A percentile compares a stretch with the other conserved stretches of the same genome.
Evolutionary conservation across 2,888 invertebrate species (phyloP).

Genomic region (Deilephila elpenor): DNA sequence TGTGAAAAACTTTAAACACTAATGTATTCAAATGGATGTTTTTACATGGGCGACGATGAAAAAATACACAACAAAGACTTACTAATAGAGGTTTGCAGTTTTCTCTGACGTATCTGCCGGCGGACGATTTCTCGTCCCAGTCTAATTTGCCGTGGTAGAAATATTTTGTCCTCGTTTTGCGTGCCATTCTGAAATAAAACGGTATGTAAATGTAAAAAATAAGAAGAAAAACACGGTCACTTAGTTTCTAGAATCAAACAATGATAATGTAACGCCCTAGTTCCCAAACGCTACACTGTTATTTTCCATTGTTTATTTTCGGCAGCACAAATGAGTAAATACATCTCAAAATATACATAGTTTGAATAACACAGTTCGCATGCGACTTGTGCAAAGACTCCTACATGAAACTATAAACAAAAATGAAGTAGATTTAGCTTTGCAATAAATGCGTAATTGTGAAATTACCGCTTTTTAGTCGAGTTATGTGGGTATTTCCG

Average conservation of each 20-base stretch:
- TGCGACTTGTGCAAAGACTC: not conserved
- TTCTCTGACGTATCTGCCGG: slow-evolving; percentile 98
- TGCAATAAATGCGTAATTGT: not conserved
- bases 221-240: slow-evolving; percentile 29
- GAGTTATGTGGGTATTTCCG: too few species aligned
- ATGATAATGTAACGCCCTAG: slow-evolving; percentile 34
- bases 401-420: not conserved
- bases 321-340: slow-evolving; percentile 18
- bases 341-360: not conserved
- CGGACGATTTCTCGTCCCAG: slow-evolving; percentile 98
- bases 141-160: slow-evolving; percentile 98
- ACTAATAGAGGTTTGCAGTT: slow-evolving; percentile 98
- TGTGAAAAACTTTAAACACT: not conserved
- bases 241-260: slow-evolving; percentile 28
- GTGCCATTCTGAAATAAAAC: slow-evolving; percentile 88
- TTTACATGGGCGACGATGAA: not conserved
- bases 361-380: slow-evolving; percentile 7
- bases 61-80: slow-evolving; percentile 62
- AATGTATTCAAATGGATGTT: not conserved
- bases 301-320: slow-evolving; percentile 37
- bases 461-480: too few species aligned
- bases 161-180: slow-evolving; percentile 98
- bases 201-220: slow-evolving; percentile 2
- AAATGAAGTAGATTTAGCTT: not conserved
- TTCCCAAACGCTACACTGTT: slow-evolving; percentile 27